These are phyloP conservation scores for Protonemura montana DNA, from an alignment of 2,888 invertebrate species.

Conservation along the genomic window DNA sequence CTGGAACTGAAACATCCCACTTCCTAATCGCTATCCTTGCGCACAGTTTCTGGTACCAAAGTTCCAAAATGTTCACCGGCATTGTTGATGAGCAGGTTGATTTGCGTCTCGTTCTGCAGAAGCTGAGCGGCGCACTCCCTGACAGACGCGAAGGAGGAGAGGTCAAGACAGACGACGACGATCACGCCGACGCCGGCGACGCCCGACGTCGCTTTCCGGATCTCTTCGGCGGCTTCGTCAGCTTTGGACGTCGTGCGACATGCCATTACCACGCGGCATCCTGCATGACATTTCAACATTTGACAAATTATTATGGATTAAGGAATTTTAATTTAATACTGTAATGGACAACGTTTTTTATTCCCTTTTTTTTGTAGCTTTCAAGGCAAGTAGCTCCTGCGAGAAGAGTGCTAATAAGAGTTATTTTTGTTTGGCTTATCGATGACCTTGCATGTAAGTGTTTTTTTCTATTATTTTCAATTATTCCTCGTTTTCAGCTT, in stretches of 20 bases:
- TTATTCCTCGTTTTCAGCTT: background rate
- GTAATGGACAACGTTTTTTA: background rate
- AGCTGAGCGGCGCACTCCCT: constrained; percentile 60
- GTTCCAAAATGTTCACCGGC: constrained; percentile 43
- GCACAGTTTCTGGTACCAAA: no score
- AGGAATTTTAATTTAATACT: background rate
- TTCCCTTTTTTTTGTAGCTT: background rate
- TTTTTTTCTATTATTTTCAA: background rate
- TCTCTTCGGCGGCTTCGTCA: constrained; percentile 56
- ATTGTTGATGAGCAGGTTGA: constrained; percentile 50
- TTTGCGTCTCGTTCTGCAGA: constrained; percentile 52
- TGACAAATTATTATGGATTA: no score
- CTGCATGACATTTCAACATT: no score
- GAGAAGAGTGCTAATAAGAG: background rate
- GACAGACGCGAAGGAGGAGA: constrained; percentile 66
- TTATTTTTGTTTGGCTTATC: background rate
- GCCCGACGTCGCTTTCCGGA: constrained; percentile 54
- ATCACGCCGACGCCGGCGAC: constrained; percentile 41
- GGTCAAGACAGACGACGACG: constrained; percentile 57
- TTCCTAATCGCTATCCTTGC: no score
- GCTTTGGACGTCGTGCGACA: constrained; percentile 62
- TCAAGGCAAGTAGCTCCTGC: background rate
- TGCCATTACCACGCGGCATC: constrained; percentile 67
- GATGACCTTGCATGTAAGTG: background rate
- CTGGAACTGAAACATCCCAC: no score